These are phyloP conservation scores for Lycocerus yunnanus DNA, from an alignment of 2,888 invertebrate species.

Conservation along the genomic window DNA sequence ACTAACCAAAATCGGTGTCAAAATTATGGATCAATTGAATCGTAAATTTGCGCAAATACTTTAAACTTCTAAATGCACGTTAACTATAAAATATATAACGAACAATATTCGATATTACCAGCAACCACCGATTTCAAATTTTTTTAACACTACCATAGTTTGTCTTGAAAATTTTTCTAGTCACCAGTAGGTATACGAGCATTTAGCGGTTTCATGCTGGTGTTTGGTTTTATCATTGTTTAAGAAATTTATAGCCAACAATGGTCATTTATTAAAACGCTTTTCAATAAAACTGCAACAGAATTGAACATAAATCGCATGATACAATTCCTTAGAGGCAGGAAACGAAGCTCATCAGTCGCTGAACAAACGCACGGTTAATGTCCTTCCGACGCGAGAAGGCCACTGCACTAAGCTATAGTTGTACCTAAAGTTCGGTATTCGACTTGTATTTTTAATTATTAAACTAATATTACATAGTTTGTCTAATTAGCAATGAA, in stretches of 20 bases:
- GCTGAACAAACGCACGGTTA: constrained; percentile 28
- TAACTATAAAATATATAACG: too few species aligned
- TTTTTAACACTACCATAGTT: not conserved
- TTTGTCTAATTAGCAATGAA: not conserved
- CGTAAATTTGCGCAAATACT: too few species aligned
- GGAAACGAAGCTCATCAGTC: constrained; percentile 29
- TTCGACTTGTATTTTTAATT: not conserved
- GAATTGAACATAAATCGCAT: constrained; percentile 30
- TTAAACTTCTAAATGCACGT: too few species aligned
- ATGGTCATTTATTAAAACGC: constrained; percentile 27
- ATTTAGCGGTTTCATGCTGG: not conserved
- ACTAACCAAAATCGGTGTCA: too few species aligned
- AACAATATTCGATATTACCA: too few species aligned
- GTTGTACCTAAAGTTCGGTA: not conserved
- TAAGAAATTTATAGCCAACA: constrained; percentile 26
- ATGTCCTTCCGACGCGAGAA: constrained; percentile 31
- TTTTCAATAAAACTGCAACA: constrained; percentile 26
- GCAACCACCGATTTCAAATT: too few species aligned
- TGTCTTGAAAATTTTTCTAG: not conserved
- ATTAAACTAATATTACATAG: not conserved
- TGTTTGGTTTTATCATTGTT: constrained; percentile 24
- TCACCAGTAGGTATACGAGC: not conserved
- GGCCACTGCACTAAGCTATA: constrained; percentile 25
- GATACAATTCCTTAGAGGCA: constrained; percentile 25
- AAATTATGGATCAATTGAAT: too few species aligned